Evolutionary conservation across 2,113 vertebrate genomes (phyloP).

Genomic region (Pantherophis guttatus): DNA sequence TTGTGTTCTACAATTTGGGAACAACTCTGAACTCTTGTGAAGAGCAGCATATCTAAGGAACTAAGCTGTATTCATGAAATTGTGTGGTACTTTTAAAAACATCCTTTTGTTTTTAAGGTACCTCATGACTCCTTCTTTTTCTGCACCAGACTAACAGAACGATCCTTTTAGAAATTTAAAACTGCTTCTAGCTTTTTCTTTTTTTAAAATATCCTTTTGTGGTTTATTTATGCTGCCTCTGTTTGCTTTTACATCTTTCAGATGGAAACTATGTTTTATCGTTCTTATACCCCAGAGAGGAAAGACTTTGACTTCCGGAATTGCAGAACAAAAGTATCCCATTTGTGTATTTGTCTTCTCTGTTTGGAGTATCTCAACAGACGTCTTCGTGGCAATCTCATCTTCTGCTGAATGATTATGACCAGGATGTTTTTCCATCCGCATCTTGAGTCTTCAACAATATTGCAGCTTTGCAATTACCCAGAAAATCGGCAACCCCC

Average conservation of each 20-base stretch:
- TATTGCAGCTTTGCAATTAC: slow-evolving; percentile 33
- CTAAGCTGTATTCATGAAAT: background rate
- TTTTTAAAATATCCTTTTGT: background rate
- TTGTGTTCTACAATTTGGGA: background rate
- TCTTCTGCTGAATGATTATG: slow-evolving; percentile 37
- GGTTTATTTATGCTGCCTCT: background rate
- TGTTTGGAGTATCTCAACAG: background rate
- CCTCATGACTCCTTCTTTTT: background rate
- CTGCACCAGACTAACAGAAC: background rate
- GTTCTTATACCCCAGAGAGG: background rate
- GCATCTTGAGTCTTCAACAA: slow-evolving; percentile 42
- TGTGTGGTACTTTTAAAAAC: background rate
- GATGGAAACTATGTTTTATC: background rate
- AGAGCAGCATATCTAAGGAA: background rate
- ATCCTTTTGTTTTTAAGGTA: background rate
- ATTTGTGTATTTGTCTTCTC: slow-evolving; percentile 10
- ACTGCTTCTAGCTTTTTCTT: background rate
- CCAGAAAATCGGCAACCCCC: slow-evolving; percentile 29
- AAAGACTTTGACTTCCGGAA: slow-evolving; percentile 8
- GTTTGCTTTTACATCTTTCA: background rate
- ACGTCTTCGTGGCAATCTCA: background rate
- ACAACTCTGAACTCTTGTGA: background rate
- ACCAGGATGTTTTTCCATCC: slow-evolving; percentile 33
- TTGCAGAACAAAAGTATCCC: background rate
- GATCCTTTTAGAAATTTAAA: background rate